These are phyloP conservation scores for Torymus auratus DNA, from an alignment of 2,888 invertebrate genomes.

Conservation along the genomic window DNA sequence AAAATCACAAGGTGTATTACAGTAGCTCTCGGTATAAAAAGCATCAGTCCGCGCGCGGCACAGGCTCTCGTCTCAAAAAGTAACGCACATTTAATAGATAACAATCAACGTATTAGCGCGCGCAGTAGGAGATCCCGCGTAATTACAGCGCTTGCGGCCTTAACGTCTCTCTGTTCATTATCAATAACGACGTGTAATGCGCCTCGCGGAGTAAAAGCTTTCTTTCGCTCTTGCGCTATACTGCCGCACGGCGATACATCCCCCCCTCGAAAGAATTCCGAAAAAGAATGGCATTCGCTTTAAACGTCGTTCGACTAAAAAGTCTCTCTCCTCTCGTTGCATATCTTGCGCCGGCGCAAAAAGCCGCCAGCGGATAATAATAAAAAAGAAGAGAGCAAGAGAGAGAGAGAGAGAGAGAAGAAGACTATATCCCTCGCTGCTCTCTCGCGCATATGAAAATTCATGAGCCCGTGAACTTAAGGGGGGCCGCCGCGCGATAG, in stretches of 20 bases:
- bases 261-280: constrained; percentile 15
- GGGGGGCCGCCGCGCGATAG: constrained; percentile 68
- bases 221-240: not conserved
- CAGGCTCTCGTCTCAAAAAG: constrained; percentile 6
- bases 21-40: too few relatives aligned
- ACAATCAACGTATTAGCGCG: constrained; percentile 38
- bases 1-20: too few relatives aligned
- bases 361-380: constrained; percentile 7
- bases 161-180: constrained; percentile 43
- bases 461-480: constrained; percentile 71
- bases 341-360: not conserved
- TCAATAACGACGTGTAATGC: constrained; percentile 49
- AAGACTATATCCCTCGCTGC: not conserved
- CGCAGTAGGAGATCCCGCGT: constrained; percentile 5
- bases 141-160: constrained; percentile 25
- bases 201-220: constrained; percentile 30
- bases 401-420: constrained; percentile 2
- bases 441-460: constrained; percentile 70
- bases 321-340: constrained; percentile 1
- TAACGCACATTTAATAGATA: constrained; percentile 45
- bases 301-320: constrained; percentile 2
- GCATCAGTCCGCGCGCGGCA: too few relatives aligned
- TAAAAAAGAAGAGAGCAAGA: constrained; percentile 24
- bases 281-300: constrained; percentile 51
- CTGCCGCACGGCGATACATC: not conserved